Conservation (phyloP, 2,113 vertebrate genomes). For the Coreoperca whiteheadi region DNA sequence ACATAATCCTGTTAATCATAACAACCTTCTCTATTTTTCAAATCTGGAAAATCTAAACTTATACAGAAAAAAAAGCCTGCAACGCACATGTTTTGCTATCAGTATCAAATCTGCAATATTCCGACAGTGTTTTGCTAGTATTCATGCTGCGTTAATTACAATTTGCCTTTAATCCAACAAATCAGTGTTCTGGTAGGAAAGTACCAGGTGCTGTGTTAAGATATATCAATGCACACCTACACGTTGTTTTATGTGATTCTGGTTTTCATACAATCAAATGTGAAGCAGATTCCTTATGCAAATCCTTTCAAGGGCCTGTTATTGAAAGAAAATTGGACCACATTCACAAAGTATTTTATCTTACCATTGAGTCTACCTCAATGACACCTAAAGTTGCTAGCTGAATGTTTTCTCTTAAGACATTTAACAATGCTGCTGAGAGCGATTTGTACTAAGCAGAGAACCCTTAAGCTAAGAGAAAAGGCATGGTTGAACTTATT, state of each 20-base stretch:
- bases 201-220: not conserved
- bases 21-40: not conserved
- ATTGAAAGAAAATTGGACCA: not conserved
- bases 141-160: not conserved
- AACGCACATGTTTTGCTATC: not conserved
- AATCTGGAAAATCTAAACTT: not conserved
- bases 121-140: not conserved
- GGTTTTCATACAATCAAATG: not conserved
- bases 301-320: not conserved
- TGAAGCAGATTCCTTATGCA: not conserved
- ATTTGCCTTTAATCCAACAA: not conserved
- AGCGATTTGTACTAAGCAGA: not conserved
- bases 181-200: not conserved
- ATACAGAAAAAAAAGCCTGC: not conserved
- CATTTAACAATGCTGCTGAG: not conserved
- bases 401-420: constrained; percentile 5
- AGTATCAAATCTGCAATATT: not conserved
- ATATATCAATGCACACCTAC: not conserved
- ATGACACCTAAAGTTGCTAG: not conserved
- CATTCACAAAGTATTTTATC: not conserved
- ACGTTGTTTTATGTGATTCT: not conserved
- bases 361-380: not conserved
- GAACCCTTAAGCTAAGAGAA: not conserved
- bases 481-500: not conserved
- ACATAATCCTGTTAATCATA: not conserved